phyloP scores from a whole-genome alignment of 2,797 vertebrate genomes.

The Iguana delicatissima region DNA sequence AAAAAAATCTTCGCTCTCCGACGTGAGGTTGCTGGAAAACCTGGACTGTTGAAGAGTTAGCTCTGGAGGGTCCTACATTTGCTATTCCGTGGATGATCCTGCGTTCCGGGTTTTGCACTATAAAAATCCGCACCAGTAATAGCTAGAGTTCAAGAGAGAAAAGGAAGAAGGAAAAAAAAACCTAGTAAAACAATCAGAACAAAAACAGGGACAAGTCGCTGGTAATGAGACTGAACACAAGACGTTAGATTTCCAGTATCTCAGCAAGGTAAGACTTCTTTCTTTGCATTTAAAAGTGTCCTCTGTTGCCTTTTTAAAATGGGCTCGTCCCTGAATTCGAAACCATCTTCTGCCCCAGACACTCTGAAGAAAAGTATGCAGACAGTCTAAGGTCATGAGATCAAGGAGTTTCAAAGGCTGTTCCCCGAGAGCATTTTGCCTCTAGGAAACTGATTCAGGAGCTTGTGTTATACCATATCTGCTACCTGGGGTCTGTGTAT shows the following conservation, averaged over 20 bases:
- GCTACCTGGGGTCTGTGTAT: background rate
- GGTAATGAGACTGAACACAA: background rate
- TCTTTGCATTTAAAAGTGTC: background rate
- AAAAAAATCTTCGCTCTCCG: background rate
- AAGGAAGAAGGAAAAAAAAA: background rate
- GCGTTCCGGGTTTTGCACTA: constrained; percentile 33
- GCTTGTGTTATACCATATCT: background rate
- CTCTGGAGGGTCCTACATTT: background rate
- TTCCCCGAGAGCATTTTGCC: background rate
- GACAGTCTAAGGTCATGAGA: background rate
- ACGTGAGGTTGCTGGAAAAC: constrained; percentile 31
- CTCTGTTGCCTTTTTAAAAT: background rate
- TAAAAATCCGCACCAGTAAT: background rate
- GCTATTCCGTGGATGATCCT: background rate
- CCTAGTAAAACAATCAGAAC: background rate
- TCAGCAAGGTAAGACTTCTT: constrained; percentile 12
- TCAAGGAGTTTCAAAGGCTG: background rate
- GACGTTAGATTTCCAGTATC: background rate
- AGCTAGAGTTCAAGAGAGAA: background rate
- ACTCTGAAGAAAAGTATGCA: no score
- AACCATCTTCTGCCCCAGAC: background rate
- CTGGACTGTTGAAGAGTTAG: background rate
- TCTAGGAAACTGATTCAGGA: background rate
- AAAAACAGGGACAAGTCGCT: background rate
- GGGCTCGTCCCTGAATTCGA: background rate